phyloP scores from a whole-genome alignment of 2,113 vertebrate genomes.

The Fregetta grallaria region DNA sequence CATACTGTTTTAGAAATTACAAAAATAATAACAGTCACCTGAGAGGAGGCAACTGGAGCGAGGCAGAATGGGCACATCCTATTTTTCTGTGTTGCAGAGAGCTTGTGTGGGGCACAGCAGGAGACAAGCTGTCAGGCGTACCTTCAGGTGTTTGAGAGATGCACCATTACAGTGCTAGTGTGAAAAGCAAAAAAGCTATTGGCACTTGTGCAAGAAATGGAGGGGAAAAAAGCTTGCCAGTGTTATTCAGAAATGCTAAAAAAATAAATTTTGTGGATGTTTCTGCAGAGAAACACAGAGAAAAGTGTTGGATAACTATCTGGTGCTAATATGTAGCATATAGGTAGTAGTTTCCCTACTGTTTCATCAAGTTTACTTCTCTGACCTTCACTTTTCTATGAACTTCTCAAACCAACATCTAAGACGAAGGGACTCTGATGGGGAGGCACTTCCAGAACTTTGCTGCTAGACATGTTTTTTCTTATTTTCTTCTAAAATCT shows the following conservation, averaged over 20 bases:
- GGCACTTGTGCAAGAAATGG: background rate
- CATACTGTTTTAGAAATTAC: background rate
- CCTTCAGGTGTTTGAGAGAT: background rate
- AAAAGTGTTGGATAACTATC: background rate
- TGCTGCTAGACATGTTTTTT: background rate
- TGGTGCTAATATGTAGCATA: background rate
- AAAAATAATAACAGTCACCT: background rate
- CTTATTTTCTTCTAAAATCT: background rate
- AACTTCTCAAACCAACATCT: background rate
- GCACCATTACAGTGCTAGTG: background rate
- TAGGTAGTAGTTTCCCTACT: background rate
- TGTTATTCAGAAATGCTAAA: background rate
- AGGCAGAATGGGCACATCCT: background rate
- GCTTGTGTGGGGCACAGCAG: background rate
- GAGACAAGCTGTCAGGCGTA: background rate
- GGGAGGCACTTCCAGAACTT: background rate
- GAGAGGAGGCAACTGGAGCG: background rate
- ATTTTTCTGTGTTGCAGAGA: background rate
- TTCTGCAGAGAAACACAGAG: background rate
- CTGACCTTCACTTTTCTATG: background rate
- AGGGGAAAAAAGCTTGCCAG: background rate
- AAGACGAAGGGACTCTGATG: background rate
- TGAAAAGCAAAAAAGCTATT: background rate
- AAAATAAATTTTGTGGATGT: background rate
- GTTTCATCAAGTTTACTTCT: background rate